Conservation (phyloP, 2,113 vertebrate genomes). For the Prinia subflava region DNA sequence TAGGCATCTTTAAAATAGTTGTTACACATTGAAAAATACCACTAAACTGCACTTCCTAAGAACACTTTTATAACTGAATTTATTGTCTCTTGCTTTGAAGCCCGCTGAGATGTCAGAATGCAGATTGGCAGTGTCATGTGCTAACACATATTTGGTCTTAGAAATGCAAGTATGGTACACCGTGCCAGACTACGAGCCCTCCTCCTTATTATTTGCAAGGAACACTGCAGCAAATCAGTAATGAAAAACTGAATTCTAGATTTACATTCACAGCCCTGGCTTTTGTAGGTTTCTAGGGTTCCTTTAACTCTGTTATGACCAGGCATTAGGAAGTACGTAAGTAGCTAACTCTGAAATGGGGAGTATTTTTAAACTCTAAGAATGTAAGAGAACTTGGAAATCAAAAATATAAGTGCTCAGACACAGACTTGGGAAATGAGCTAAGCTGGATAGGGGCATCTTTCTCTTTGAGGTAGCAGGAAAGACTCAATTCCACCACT, state of each 20-base stretch:
- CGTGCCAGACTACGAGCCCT: fast-evolving
- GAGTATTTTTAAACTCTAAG: neutral
- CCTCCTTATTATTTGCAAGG: neutral
- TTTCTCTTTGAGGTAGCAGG: neutral
- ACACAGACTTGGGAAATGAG: neutral
- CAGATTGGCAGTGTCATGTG: neutral
- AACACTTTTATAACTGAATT: neutral
- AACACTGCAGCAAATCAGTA: neutral
- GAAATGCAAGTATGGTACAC: neutral
- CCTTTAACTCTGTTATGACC: neutral
- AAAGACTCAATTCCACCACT: fast-evolving
- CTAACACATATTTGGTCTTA: neutral
- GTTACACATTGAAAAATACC: neutral
- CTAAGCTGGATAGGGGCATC: neutral
- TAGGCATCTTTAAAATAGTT: neutral
- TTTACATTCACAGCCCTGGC: neutral
- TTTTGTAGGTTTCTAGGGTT: neutral
- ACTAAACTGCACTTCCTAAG: neutral
- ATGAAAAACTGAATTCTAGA: neutral
- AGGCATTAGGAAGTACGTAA: neutral
- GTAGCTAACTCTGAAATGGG: neutral
- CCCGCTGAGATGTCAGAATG: neutral
- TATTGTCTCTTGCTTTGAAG: neutral
- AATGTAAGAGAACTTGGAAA: neutral
- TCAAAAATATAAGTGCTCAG: neutral